Evolutionary conservation across 2,888 invertebrate genomes (phyloP), one percentile per base, ranked within the genome.

Genomic region (Chloroclysta siterata): DNA sequence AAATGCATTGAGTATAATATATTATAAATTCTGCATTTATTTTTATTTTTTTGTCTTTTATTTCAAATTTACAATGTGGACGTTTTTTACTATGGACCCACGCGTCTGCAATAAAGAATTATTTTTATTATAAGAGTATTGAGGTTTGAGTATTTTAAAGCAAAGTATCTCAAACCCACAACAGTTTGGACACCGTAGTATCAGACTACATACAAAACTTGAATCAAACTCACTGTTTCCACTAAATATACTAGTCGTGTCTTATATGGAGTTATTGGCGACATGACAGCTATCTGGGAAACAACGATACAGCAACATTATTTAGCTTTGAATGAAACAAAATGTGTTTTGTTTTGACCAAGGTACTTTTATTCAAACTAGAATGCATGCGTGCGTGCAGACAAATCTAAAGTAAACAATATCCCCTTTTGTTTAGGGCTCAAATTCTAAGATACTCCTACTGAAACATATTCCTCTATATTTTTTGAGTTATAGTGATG

Each of bases 191-290:
- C 50, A 61, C 61, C 46, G 15, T 54, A 46, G 54, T 14, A 46
- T 53, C n/a, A 28, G 33, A 56, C 52, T 53, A 60, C 54, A 51
- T 50, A 60, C 56, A 53, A 55, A 64, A 64, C 56, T 64, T 28
- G 64, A 48, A 56, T 62, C 52, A 62, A 62, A 63, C 53, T 48
- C 53, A 41, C 28, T 55, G 53, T 53, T 60, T 60, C 63, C 41
- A 50, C 60, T 65, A 65, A 65, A 61, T 56, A 60, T 53, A 56
- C 56, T 11, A 55, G 60, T 64, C 48, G 42, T 56, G 60, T 56
- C 65, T 36, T 61, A 61, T 61, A 61, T 57, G 65, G 65, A 65
- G 65, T 65, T 65, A 65, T 61, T 58, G 60, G 22, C 39, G 61
- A 65, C 65, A 51, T 65, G 65, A 57, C 65, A 60, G 57, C 57